These are phyloP conservation scores for Muschampia plurimacula DNA, from an alignment of 2,888 invertebrate species.

Conservation along the genomic window DNA sequence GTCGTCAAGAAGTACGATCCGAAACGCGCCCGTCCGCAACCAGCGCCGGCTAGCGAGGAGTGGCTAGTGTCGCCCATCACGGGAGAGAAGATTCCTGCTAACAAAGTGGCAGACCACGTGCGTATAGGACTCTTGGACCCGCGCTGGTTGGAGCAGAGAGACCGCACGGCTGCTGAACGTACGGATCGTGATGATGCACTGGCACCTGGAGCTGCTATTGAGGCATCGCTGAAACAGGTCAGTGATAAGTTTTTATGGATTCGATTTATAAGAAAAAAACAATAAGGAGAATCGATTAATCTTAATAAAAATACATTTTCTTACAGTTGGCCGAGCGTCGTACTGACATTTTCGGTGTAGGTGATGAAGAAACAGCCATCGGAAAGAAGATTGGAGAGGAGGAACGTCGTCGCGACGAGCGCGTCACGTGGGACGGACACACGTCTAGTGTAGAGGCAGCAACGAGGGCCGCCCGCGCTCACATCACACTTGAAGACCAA, in stretches of 20 bases:
- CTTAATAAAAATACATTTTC: background rate
- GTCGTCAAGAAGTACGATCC: conserved; percentile 99
- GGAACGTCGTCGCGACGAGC: conserved; percentile 94
- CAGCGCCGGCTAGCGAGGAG: conserved; percentile 89
- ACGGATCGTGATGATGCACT: conserved; percentile 90
- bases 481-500: conserved; percentile 98
- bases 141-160: conserved; percentile 98
- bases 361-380: conserved; percentile 99
- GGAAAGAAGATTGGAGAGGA: conserved; percentile 99
- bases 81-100: conserved; percentile 98
- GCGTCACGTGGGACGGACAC: conserved; percentile 99
- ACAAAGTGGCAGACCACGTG: conserved; percentile 99
- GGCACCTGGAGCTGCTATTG: conserved; percentile 93
- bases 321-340: conserved; percentile 95
- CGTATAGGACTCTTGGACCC: conserved; percentile 98
- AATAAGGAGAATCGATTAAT: background rate
- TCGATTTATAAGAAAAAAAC: background rate
- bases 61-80: conserved; percentile 99
- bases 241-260: background rate
- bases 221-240: conserved; percentile 95
- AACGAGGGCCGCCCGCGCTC: conserved; percentile 96
- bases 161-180: conserved; percentile 97
- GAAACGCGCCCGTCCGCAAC: conserved; percentile 87
- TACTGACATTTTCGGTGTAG: conserved; percentile 99
- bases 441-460: conserved; percentile 98